Conservation (phyloP, 2,888 invertebrate genomes). For the Synanthedon formicaeformis region DNA sequence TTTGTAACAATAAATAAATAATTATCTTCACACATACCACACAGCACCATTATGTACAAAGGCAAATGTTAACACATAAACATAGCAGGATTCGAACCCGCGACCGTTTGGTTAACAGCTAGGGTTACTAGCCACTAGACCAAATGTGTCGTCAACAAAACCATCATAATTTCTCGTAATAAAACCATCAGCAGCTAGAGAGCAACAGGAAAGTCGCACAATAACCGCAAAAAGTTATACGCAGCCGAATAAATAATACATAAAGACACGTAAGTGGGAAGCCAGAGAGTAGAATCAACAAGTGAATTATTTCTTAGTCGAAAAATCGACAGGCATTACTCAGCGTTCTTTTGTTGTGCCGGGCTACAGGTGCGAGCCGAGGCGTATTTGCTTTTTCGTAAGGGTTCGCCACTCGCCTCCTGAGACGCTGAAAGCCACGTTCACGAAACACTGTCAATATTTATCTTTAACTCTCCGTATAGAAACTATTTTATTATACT, state of each 20-base stretch:
- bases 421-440: conserved; percentile 14
- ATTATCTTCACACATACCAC: too few relatives aligned
- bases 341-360: conserved; percentile 47
- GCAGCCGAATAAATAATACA: conserved; percentile 38
- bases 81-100: too few relatives aligned
- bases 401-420: conserved; percentile 16
- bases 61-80: too few relatives aligned
- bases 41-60: too few relatives aligned
- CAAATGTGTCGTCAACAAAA: too few relatives aligned
- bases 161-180: background rate
- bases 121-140: too few relatives aligned
- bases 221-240: conserved; percentile 24
- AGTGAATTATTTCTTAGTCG: conserved; percentile 59
- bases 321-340: conserved; percentile 55
- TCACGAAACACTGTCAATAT: conserved; percentile 21
- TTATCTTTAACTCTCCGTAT: conserved; percentile 8
- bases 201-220: background rate
- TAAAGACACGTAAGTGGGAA: conserved; percentile 29
- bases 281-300: conserved; percentile 47
- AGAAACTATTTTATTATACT: background rate
- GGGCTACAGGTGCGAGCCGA: conserved; percentile 45
- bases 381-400: conserved; percentile 42
- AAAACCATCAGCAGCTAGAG: background rate
- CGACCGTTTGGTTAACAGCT: too few relatives aligned
- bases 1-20: too few relatives aligned